Base-by-base conservation (phyloP, 1,140 invertebrate genomes). In the Matsumurasca onukii region DNA sequence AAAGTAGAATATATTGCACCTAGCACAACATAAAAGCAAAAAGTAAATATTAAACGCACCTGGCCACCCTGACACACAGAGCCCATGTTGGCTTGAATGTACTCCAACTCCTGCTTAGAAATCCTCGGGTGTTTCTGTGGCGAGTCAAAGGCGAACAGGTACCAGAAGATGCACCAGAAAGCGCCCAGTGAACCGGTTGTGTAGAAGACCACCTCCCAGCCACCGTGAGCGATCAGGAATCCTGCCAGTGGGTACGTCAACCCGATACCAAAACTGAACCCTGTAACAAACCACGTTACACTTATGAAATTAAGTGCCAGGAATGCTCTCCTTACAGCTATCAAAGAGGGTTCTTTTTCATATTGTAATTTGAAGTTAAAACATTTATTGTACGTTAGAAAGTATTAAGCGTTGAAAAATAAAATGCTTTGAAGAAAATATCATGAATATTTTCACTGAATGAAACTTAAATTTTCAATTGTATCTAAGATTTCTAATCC, bases 41-140 rank as follows among this genome's bases (percentile, higher is more conserved):
- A n/a, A n/a, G n/a, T n/a, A n/a, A n/a, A n/a, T n/a, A n/a, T n/a
- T n/a, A n/a, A 5, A 39, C 34, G 5, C 17, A 39, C 83, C 79
- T 84, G 79, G 13, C 73, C 73, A 59, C 80, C 79, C 24, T 78
- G 77, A 34, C 83, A 79, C 69, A 83, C 81, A 68, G 80, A 78
- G 29, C 81, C 78, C 70, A 88, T 78, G 61, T 85, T 86, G 25
- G 80, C 79, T 71, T 88, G 84, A 71, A 93, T 93, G 74, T 90
- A 91, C 20, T 84, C 80, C 13, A 87, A 78, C 77, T 93, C 91
- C 64, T 85, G 78, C 49, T 82, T 76, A 2, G 87, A 84, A 73
- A 94, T 93, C 70, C 89, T 82, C 17, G 89, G 89, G 84, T 93
- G 91, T 49, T 82, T 79, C 49, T 85, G 83, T 0, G 91, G 91